These are phyloP conservation scores for Ditula angustiorana DNA, from an alignment of 2,888 invertebrate species.

Conservation along the genomic window DNA sequence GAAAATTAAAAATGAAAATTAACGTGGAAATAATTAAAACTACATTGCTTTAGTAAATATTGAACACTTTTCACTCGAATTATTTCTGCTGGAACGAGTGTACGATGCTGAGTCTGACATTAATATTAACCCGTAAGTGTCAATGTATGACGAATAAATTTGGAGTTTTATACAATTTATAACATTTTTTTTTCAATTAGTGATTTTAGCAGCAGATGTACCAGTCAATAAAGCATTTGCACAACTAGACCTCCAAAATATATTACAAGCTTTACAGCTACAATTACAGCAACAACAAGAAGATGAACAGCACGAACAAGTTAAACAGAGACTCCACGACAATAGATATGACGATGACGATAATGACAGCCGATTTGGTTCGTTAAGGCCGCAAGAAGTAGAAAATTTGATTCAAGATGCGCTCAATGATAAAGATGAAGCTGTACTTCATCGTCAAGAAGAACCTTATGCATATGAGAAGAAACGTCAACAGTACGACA, in stretches of 20 bases:
- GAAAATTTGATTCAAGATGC: conserved; percentile 47
- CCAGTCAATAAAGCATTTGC: conserved; percentile 12
- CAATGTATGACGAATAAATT: neutral
- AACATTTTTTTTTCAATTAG: conserved; percentile 26
- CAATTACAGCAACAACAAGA: conserved; percentile 29
- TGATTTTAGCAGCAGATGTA: conserved; percentile 36
- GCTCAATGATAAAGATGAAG: conserved; percentile 1
- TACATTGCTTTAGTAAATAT: conserved; percentile 53
- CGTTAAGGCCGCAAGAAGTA: conserved; percentile 46
- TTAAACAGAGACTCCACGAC: conserved; percentile 16
- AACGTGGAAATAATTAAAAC: conserved; percentile 59
- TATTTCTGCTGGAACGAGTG: conserved; percentile 48
- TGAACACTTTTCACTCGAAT: conserved; percentile 51
- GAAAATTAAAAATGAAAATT: conserved; percentile 74
- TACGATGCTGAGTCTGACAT: conserved; percentile 57
- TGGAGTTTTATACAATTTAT: neutral
- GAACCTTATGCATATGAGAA: conserved; percentile 29
- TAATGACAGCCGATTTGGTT: conserved; percentile 37
- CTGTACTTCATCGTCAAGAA: conserved; percentile 17
- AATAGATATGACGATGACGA: conserved; percentile 40
- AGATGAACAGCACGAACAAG: conserved; percentile 22
- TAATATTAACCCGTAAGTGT: conserved; percentile 53
- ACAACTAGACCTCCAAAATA: conserved; percentile 37
- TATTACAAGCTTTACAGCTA: conserved; percentile 42
- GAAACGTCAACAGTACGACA: conserved; percentile 17